These are phyloP conservation scores for Motacilla tschutschensis DNA, from an alignment of 2,113 vertebrate species.

Conservation along the genomic window DNA sequence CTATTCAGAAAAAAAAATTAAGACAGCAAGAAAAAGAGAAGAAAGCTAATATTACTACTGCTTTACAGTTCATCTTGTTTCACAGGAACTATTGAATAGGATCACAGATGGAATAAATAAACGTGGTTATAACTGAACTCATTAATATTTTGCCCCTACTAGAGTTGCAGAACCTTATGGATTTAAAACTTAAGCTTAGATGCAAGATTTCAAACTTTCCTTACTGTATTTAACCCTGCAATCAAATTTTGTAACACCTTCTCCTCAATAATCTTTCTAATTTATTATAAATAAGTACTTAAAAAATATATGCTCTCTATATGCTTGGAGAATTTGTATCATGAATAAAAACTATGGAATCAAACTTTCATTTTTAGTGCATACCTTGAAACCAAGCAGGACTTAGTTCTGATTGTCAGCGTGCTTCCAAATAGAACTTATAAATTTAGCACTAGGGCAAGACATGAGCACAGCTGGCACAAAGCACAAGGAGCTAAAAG, in stretches of 20 bases:
- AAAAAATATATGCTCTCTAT: neutral
- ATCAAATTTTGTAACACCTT: neutral
- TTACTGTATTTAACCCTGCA: neutral
- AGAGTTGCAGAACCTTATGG: neutral
- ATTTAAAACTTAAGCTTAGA: neutral
- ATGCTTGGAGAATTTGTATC: neutral
- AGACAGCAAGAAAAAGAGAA: neutral
- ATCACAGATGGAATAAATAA: neutral
- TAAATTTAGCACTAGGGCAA: neutral
- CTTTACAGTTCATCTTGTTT: neutral
- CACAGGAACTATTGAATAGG: neutral
- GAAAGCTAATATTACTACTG: neutral
- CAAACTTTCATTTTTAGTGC: neutral
- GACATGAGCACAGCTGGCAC: neutral
- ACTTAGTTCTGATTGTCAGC: neutral
- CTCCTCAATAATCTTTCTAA: neutral
- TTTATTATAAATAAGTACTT: neutral
- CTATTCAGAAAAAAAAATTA: neutral
- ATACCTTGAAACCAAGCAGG: neutral
- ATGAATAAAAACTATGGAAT: neutral
- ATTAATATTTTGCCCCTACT: neutral
- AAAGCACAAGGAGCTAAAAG: neutral
- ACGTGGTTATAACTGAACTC: neutral
- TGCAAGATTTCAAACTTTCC: neutral
- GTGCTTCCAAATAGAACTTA: neutral